Base-by-base conservation (phyloP, 2,888 invertebrate species). In the Lycia hirtaria region DNA sequence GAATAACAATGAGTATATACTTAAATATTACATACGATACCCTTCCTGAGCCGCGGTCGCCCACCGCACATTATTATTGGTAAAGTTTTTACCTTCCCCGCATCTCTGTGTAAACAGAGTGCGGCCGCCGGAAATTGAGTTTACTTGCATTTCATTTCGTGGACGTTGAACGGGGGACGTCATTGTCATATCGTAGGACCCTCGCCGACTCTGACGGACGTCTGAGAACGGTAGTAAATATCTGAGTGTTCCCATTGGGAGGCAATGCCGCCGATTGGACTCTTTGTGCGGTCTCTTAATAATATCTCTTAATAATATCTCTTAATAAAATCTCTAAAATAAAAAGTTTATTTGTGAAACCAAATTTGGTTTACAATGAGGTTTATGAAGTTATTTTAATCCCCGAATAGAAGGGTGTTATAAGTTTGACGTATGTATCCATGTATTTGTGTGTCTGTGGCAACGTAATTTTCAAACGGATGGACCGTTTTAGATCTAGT, bases 121-220 rank as follows among this genome's bases (percentile, higher is more conserved):
- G 67, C 72, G 73, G 71, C 64, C 63, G 67, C 65, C 75, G 83
- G 82, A 87, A 85, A 87, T 86, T 82, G 79, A 75, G 73, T 84
- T 81, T 76, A 71, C 73, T 74, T 81, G 76, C 81, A 78, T 85
- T 80, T 78, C 77, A 76, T 82, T 85, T 78, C 69, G 75, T 71
- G 80, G 69, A 62, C 71, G 69, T 58, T 62, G 52, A 63, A 60
- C 50, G 59, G 70, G 64, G 63, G 51, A 51, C 65, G 64, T 62
- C 69, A 73, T 76, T 80, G 77, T 76, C 67, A 68, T 68, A 63
- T 58, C 63, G 50, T 67, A 59, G 62, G 56, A 60, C 71, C 67
- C 65, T 66, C 57, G 20, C 47, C 47, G 66, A 69, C 65, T 56
- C 59, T 74, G 71, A 73, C 68, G 49, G 72, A 67, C 71, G 62